Evolutionary conservation across 1,140 invertebrate genomes (phyloP).

Genomic region (Agrypnia vestita): DNA sequence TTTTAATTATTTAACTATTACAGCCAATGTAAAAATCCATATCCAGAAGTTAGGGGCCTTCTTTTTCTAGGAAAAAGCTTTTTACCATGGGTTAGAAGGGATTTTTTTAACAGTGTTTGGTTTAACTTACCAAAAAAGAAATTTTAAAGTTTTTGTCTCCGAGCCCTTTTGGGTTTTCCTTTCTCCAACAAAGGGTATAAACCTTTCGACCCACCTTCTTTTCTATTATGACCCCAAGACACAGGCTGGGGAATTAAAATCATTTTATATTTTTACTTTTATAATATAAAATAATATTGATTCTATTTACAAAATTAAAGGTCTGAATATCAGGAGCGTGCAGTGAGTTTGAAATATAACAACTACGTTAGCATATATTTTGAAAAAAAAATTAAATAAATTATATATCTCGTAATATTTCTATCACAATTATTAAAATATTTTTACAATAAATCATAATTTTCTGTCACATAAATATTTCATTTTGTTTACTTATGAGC

Average conservation of each 20-base stretch:
- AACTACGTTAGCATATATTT: too few species aligned
- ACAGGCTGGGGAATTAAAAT: slow-evolving; percentile 7
- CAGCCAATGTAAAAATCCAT: too few species aligned
- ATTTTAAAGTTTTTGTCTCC: slow-evolving; percentile 29
- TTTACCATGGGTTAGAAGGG: neutral
- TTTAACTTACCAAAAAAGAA: slow-evolving; percentile 21
- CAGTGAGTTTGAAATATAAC: too few species aligned
- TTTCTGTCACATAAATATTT: too few species aligned
- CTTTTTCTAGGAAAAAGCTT: neutral
- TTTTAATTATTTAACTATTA: too few species aligned
- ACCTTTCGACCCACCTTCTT: neutral
- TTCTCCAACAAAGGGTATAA: slow-evolving; percentile 2
- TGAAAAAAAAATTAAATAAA: too few species aligned
- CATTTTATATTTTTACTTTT: neutral
- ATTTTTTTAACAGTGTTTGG: slow-evolving; percentile 25
- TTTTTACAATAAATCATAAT: too few species aligned
- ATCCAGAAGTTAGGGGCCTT: neutral
- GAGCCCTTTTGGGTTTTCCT: neutral
- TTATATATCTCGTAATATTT: too few species aligned
- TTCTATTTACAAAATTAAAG: too few species aligned
- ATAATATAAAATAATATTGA: slow-evolving; percentile 3
- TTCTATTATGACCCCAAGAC: neutral
- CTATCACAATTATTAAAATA: too few species aligned
- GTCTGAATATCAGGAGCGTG: too few species aligned
- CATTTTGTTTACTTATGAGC: too few species aligned